Base-by-base conservation (phyloP, 1,140 invertebrate genomes). In the Plodia interpunctella region DNA sequence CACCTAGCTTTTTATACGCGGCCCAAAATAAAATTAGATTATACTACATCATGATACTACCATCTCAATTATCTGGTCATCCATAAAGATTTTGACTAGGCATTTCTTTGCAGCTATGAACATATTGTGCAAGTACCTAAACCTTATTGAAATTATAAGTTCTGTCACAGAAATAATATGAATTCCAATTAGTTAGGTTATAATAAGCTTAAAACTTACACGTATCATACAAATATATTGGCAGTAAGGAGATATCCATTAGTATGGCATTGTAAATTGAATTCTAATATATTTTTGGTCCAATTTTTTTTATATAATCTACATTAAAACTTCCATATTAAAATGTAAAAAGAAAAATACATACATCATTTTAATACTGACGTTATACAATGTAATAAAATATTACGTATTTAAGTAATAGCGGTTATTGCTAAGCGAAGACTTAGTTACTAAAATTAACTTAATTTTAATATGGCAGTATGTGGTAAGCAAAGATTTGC, bases 311-410 rank as follows among this genome's bases (percentile, higher is more conserved):
- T 61, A 74, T 76, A 80, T 66, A 76, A 76, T 55, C 66, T 77
- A 79, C 70, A 63, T 68, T 71, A 72, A 79, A 65, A 74, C 72
- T 72, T 77, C 78, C 81, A 82, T 71, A 74, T 74, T 68, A 66
- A 70, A 69, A 68, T 76, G 72, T 68, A 72, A 76, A n/a, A 60
- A 72, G 74, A 80, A 69, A 72, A 83, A 80, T 84, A 84, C 80
- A 80, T 84, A 87, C 86, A 83, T 77, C 81, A 79, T 73, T 84
- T 78, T 88, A 88, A 88, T 88, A 88, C 86, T 88, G 79, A 78
- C 75, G 84, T 87, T 81, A 84, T 68, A 82, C 64, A 82, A 72
- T 74, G 71, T 76, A 72, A 72, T 74, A 70, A 74, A 69, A 68
- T 66, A 76, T 64, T 68, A 80, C 19, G 51, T 53, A 53, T 25